Evolutionary conservation across 2,888 invertebrate species (phyloP).

Genomic region (Drosophila paranaensis): DNA sequence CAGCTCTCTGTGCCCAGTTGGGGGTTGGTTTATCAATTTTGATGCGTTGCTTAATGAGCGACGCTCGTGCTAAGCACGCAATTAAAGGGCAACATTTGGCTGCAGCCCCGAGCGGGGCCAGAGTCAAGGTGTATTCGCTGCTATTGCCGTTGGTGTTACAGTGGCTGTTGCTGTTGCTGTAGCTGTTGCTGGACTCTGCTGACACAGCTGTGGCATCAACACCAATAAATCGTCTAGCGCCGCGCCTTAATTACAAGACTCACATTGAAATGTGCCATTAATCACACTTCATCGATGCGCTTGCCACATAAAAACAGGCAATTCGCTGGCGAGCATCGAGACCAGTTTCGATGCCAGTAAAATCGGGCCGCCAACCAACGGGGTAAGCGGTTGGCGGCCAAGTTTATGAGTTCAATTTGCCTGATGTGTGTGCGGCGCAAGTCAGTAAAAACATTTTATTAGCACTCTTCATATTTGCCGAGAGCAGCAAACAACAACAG

Average conservation of each 20-base stretch:
- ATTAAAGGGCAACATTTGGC: slow-evolving; percentile 67
- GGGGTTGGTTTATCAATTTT: slow-evolving; percentile 67
- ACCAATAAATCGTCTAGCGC: slow-evolving; percentile 59
- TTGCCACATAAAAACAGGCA: slow-evolving; percentile 66
- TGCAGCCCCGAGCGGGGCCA: neutral
- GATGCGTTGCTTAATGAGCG: slow-evolving; percentile 69
- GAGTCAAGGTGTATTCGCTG: slow-evolving; percentile 1
- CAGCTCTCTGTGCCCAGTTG: neutral
- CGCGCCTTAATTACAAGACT: slow-evolving; percentile 68
- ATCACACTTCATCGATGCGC: slow-evolving; percentile 76
- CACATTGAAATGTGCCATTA: slow-evolving; percentile 72
- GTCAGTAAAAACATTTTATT: slow-evolving; percentile 67
- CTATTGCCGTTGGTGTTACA: neutral
- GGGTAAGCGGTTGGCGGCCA: slow-evolving; percentile 3
- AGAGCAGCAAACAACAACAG: neutral
- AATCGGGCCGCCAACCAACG: too few relatives aligned
- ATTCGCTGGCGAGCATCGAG: slow-evolving; percentile 40
- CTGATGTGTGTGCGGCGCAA: slow-evolving; percentile 26
- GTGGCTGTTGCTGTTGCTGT: too few relatives aligned
- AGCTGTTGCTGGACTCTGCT: neutral
- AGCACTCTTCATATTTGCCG: slow-evolving; percentile 66
- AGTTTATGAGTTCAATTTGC: slow-evolving; percentile 66
- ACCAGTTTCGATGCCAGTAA: neutral
- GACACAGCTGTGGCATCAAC: slow-evolving; percentile 46
- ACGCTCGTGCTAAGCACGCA: slow-evolving; percentile 66